Percentiles rank a stretch among this genome's conserved stretches.
Evolutionary conservation across 2,888 invertebrate genomes (phyloP).

Genomic region (Calameuta pallipes): DNA sequence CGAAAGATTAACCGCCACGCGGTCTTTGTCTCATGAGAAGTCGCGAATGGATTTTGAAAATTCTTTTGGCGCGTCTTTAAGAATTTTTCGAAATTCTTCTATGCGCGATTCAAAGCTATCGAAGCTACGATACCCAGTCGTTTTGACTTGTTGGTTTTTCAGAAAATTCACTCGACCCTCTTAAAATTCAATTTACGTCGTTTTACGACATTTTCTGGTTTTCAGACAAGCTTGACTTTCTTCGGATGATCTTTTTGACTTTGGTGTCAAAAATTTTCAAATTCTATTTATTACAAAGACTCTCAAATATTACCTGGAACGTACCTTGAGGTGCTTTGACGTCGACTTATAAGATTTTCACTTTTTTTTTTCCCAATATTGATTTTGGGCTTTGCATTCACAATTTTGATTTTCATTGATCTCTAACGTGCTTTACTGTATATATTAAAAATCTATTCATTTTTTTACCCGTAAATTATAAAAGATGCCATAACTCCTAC

Average conservation of each 20-base stretch:
- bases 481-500: not conserved
- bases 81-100: not conserved
- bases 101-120: not conserved
- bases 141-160: not conserved
- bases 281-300: not conserved
- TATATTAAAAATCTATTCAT: not conserved
- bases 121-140: not conserved
- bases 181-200: conserved; percentile 15
- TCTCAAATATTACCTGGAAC: not conserved
- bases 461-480: not conserved
- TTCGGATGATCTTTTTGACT: conserved; percentile 32
- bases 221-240: not conserved
- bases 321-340: not conserved
- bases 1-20: conserved; percentile 20
- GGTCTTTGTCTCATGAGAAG: conserved; percentile 18
- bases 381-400: too few species aligned
- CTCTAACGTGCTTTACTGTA: not conserved
- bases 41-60: not conserved
- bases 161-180: not conserved
- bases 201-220: conserved; percentile 17
- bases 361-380: not conserved
- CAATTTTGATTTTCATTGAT: too few species aligned
- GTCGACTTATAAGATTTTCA: not conserved
- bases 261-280: not conserved
- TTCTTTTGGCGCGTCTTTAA: not conserved